Conservation (phyloP, 2,888 invertebrate genomes). For the Heliconius aoede region DNA sequence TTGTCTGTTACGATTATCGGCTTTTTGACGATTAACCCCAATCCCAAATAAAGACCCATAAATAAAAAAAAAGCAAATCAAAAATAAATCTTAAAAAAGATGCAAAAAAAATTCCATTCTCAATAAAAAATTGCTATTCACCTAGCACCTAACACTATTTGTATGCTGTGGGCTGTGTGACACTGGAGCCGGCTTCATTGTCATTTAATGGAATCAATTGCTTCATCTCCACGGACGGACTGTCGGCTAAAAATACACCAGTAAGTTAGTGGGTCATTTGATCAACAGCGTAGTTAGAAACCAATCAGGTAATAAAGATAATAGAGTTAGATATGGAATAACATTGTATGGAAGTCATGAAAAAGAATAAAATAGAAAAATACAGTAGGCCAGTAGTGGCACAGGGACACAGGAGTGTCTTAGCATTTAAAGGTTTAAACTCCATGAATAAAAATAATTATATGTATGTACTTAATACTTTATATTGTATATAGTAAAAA, state of each 20-base stretch:
- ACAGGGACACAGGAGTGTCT: too few species aligned
- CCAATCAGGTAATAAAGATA: background rate
- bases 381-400: too few species aligned
- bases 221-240: slow-evolving; percentile 27
- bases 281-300: background rate
- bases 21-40: background rate
- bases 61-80: background rate
- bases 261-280: background rate
- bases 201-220: slow-evolving; percentile 33
- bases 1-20: background rate
- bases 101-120: background rate
- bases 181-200: slow-evolving; percentile 28
- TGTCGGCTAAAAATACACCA: slow-evolving; percentile 12
- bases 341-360: too few species aligned
- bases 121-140: background rate
- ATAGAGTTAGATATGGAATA: too few species aligned
- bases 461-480: too few species aligned
- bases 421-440: too few species aligned
- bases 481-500: too few species aligned
- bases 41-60: background rate
- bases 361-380: too few species aligned
- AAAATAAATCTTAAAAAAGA: too few species aligned
- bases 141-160: background rate
- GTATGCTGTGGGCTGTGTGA: slow-evolving; percentile 21
- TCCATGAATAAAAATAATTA: too few species aligned